Evolutionary conservation across 1,140 invertebrate genomes (phyloP).

Genomic region (Bursaphelenchus mucronatus): DNA sequence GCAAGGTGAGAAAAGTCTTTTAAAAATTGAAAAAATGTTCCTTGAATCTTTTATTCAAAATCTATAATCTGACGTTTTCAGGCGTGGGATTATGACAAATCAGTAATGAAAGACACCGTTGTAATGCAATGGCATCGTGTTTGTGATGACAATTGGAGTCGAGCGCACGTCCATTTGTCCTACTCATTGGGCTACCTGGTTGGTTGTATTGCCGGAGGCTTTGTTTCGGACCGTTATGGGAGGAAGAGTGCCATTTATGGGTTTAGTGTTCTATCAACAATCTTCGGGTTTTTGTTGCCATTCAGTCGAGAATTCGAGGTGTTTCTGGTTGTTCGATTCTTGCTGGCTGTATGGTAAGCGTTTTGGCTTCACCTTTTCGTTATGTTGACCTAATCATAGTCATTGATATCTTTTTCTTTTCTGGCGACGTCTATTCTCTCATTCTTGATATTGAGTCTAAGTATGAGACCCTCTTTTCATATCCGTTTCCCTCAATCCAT

Average conservation of each 20-base stretch:
- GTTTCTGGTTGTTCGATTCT: conserved; percentile 56
- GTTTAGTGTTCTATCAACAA: conserved; percentile 51
- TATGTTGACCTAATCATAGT: too few species aligned
- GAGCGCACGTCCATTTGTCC: conserved; percentile 57
- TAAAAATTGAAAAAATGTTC: too few species aligned
- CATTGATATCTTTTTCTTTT: too few species aligned
- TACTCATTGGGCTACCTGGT: conserved; percentile 59
- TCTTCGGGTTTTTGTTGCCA: conserved; percentile 57
- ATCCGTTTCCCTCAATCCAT: not conserved
- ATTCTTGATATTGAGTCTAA: not conserved
- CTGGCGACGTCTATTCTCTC: not conserved
- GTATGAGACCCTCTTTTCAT: not conserved
- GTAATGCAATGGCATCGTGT: conserved; percentile 58
- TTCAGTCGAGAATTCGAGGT: conserved; percentile 57
- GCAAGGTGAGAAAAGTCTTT: conserved; percentile 27
- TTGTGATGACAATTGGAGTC: conserved; percentile 58
- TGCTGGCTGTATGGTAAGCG: conserved; percentile 45
- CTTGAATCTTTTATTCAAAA: conserved; percentile 16
- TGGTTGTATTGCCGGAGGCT: conserved; percentile 57
- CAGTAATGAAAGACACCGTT: conserved; percentile 51
- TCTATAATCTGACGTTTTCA: too few species aligned
- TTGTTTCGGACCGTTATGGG: conserved; percentile 56
- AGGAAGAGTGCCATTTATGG: conserved; percentile 51
- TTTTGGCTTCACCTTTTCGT: not conserved
- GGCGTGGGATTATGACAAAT: conserved; percentile 36